These are phyloP conservation scores for Theristus sp. DNA, from an alignment of 2,888 invertebrate genomes.

Conservation along the genomic window DNA sequence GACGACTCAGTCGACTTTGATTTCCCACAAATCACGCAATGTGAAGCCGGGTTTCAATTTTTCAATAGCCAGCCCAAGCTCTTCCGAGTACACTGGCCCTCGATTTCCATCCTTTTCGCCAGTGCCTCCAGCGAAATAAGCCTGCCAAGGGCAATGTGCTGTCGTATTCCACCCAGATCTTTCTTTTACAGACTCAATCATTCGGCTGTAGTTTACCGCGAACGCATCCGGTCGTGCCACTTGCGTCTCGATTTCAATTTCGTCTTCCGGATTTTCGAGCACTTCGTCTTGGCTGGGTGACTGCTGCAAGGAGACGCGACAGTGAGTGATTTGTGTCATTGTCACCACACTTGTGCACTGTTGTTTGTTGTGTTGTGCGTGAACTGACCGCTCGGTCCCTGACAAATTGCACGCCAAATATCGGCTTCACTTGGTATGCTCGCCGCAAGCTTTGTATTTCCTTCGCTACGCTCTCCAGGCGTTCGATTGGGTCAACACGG, in stretches of 20 bases:
- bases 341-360: too few species aligned
- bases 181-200: too few species aligned
- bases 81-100: constrained; percentile 35
- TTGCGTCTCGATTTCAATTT: constrained; percentile 33
- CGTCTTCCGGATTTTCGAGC: constrained; percentile 34
- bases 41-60: constrained; percentile 73
- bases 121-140: constrained; percentile 58
- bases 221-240: constrained; percentile 46
- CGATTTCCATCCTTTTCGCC: constrained; percentile 34
- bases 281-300: constrained; percentile 20
- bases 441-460: constrained; percentile 48
- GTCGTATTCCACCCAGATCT: too few species aligned
- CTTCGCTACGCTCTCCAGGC: constrained; percentile 52
- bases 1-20: constrained; percentile 36
- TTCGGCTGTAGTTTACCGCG: too few species aligned
- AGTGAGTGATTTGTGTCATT: too few species aligned
- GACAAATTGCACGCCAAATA: constrained; percentile 60
- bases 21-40: constrained; percentile 73
- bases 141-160: too few species aligned
- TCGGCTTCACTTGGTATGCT: constrained; percentile 63
- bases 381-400: constrained; percentile 13
- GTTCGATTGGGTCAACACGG: constrained; percentile 69
- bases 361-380: not conserved
- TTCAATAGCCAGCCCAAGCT: constrained; percentile 67
- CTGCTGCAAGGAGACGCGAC: too few species aligned